These are phyloP conservation scores for Rattus rattus DNA, from an alignment of 2,113 vertebrate species.

Conservation along the genomic window DNA sequence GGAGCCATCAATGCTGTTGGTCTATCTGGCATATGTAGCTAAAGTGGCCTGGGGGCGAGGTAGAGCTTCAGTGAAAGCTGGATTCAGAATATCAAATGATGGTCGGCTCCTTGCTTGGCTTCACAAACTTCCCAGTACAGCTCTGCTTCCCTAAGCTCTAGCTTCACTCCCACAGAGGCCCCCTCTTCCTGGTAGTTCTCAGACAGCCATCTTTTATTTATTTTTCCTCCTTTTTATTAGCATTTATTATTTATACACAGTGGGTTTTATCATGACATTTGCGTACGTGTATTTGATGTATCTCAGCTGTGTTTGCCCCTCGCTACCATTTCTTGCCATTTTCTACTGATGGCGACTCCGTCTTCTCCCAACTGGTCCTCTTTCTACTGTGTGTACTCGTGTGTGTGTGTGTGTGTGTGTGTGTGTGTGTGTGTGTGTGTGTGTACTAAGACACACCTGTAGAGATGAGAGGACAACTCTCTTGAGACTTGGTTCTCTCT, in stretches of 20 bases:
- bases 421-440: not conserved
- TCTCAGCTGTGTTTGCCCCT: not conserved
- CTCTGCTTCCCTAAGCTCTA: conserved; percentile 8
- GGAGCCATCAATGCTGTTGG: not conserved
- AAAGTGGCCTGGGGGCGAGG: not conserved
- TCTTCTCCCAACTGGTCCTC: not conserved
- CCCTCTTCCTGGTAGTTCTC: not conserved
- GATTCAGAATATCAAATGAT: not conserved
- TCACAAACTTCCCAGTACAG: not conserved
- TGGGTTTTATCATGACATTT: not conserved
- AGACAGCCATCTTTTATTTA: not conserved
- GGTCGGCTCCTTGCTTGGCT: not conserved
- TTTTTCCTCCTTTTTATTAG: not conserved
- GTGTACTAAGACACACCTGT: too few species aligned
- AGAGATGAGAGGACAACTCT: not conserved
- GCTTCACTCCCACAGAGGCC: not conserved
- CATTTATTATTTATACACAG: not conserved
- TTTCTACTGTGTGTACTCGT: not conserved
- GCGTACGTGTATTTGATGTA: not conserved
- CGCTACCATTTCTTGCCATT: not conserved
- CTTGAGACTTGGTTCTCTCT: not conserved
- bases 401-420: not conserved
- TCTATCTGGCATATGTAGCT: not conserved
- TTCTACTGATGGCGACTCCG: not conserved
- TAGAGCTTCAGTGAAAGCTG: not conserved